Evolutionary conservation across 2,797 vertebrate species (phyloP), one percentile per base, ranked within the genome.

Genomic region (Lates japonicus): DNA sequence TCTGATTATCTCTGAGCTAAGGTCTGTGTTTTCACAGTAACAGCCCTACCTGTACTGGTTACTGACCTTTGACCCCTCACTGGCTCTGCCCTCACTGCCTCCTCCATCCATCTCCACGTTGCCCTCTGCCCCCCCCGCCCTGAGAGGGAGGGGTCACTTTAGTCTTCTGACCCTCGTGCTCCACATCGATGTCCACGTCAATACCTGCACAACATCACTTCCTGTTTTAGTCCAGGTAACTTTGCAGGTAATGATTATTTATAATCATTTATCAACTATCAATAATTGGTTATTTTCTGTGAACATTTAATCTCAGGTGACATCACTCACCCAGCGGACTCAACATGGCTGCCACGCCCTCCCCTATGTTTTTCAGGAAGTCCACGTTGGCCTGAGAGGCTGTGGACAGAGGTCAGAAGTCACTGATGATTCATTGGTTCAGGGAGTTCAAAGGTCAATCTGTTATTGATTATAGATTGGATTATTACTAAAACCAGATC

Each of bases 171-270:
- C 98, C 98, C 7, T 96, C 95, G 0, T 99, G 98, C 70, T 99
- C 98, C 85, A 99, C 98, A 1, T 99, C 98, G 0, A 99, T 98
- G 86, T 99, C 98, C 70, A 99, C 98, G 2, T 99, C 97, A 0
- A 99, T 99, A 67, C 98, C 98, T 98, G 79, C 37, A 74, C 17
- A 88, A 49, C 20, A 52, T 64, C 64, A 81, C 60, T 76, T 80
- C 69, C 73, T 82, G 65, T 62, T 60, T n/a, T 20, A 60, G 58
- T 19, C 59, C 48, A n/a, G 20, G 48, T 51, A 20, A 20, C 7
- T 2, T 29, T 29, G 25, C 25, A 29, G 35, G 35, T 37, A 8
- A 37, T 37, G 35, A 41, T 29, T 29, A 29, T 29, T 29, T 29
- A 2, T 29, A 29, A 29, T 29, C 25, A 29, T 29, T 29, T 8